These are phyloP conservation scores for Semotilus atromaculatus DNA, from an alignment of 2,797 vertebrate genomes.

Conservation along the genomic window DNA sequence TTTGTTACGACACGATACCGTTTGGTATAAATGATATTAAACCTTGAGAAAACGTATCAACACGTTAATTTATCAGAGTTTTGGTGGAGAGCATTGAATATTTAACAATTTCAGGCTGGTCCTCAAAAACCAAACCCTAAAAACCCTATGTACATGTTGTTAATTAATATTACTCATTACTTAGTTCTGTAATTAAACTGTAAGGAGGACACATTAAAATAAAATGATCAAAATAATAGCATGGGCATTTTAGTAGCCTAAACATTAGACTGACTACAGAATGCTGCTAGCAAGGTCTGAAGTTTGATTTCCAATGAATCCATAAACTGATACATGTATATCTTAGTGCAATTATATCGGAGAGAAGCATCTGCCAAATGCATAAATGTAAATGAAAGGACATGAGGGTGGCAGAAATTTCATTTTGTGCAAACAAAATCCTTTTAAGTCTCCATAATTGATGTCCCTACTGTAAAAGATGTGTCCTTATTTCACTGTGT, in stretches of 20 bases:
- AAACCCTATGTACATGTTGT: background rate
- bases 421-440: background rate
- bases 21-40: background rate
- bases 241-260: background rate
- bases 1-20: background rate
- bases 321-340: background rate
- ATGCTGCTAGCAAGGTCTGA: background rate
- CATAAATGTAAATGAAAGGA: background rate
- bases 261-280: background rate
- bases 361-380: background rate
- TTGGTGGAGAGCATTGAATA: background rate
- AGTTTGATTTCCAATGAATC: background rate
- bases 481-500: conserved; percentile 35
- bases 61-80: background rate
- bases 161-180: background rate
- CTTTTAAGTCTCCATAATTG: conserved; percentile 1
- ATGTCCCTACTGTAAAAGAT: background rate
- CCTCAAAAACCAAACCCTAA: background rate
- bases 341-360: background rate
- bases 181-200: background rate
- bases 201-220: background rate
- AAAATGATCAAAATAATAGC: background rate
- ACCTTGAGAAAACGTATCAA: background rate
- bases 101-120: background rate
- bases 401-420: background rate